phyloP scores from a whole-genome alignment of 2,797 vertebrate genomes.

The Phoxinus dragarum region DNA sequence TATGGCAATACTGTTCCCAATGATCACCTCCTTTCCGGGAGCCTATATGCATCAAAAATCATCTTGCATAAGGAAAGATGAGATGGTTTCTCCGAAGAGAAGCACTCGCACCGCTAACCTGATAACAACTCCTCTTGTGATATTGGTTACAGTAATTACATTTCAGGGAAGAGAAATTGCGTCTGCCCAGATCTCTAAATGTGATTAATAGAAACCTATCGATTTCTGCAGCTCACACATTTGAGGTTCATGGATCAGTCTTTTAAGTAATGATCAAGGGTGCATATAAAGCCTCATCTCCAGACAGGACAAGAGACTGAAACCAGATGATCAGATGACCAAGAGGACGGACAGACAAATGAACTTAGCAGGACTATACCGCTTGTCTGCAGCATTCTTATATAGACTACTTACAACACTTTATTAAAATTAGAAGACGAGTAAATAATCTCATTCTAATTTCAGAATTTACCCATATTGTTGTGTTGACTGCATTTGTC shows the following conservation, averaged over 20 bases:
- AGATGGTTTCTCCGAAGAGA: slow-evolving; percentile 54
- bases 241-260: slow-evolving; percentile 64
- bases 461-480: background rate
- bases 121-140: slow-evolving; percentile 77
- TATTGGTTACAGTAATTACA: slow-evolving; percentile 76
- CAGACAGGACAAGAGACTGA: slow-evolving; percentile 27
- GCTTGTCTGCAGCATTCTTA: background rate
- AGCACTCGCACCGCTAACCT: slow-evolving; percentile 70
- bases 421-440: background rate
- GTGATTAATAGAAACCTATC: slow-evolving; percentile 67
- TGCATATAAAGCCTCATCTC: slow-evolving; percentile 38
- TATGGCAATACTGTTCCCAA: background rate
- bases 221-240: slow-evolving; percentile 60
- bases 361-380: background rate
- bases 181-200: slow-evolving; percentile 65
- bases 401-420: background rate
- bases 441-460: background rate
- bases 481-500: background rate
- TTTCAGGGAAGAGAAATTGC: slow-evolving; percentile 71
- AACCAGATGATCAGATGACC: slow-evolving; percentile 48
- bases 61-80: slow-evolving; percentile 51
- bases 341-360: slow-evolving; percentile 2
- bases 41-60: background rate
- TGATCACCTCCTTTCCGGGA: slow-evolving; percentile 22
- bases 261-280: slow-evolving; percentile 36